These are phyloP conservation scores for Notodonta ziczac DNA, from an alignment of 2,888 invertebrate species.

Conservation along the genomic window DNA sequence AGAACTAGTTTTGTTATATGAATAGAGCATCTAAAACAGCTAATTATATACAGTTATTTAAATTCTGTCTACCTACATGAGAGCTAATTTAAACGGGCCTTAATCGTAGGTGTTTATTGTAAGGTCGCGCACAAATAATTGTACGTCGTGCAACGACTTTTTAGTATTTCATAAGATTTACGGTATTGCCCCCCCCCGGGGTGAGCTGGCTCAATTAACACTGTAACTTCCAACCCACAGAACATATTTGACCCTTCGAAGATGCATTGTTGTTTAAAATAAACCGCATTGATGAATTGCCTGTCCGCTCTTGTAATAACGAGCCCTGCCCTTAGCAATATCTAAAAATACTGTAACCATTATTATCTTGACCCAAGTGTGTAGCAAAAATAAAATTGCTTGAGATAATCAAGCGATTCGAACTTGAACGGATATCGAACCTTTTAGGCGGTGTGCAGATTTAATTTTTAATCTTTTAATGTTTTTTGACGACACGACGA, in stretches of 20 bases:
- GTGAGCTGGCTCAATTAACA: constrained; percentile 46
- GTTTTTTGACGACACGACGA: too few species aligned
- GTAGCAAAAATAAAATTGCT: constrained; percentile 32
- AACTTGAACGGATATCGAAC: constrained; percentile 32
- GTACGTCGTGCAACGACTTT: constrained; percentile 36
- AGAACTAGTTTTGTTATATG: not conserved
- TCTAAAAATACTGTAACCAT: constrained; percentile 14
- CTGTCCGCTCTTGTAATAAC: constrained; percentile 32
- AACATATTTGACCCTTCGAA: constrained; percentile 34
- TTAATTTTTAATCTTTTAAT: not conserved
- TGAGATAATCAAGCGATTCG: constrained; percentile 25
- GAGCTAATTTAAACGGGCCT: constrained; percentile 12
- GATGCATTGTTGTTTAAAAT: constrained; percentile 64
- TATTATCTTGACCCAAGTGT: constrained; percentile 29
- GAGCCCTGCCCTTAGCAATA: not conserved
- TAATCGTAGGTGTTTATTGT: constrained; percentile 14
- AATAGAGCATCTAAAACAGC: not conserved
- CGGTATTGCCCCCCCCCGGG: constrained; percentile 27
- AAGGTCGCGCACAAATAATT: constrained; percentile 48
- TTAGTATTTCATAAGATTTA: constrained; percentile 41
- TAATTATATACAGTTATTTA: not conserved
- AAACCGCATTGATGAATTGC: constrained; percentile 57
- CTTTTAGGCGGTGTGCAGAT: constrained; percentile 9
- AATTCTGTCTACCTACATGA: constrained; percentile 4
- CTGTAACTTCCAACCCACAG: constrained; percentile 9